Evolutionary conservation across 2,113 vertebrate species (phyloP), one percentile per base, ranked within the genome.

Genomic region (Nothoprocta pentlandii): DNA sequence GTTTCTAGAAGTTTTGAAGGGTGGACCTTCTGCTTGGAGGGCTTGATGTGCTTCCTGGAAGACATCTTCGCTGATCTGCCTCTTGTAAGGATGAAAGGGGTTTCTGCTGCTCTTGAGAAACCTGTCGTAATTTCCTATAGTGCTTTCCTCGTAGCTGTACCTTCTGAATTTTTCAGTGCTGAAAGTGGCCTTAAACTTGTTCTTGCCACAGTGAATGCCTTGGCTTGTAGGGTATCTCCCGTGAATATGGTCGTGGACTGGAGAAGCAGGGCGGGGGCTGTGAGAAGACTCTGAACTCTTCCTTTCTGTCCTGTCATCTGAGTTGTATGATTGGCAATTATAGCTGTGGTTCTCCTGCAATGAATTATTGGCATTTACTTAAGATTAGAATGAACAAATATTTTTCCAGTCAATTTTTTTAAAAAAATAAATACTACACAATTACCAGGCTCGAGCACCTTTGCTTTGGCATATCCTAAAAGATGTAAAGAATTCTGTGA

Each of bases 51-150:
- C 63, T 46, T 97, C 85, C 7, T 97, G 97, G 84, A 98, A 98
- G 92, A 96, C 87, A 3, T 99, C 98, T 62, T 98, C 97, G 0
- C 98, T 98, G 95, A 98, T 97, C 91, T 99, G 99, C 80, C 98
- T 97, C 69, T 97, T 98, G 96, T 99, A 99, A 0, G 98, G 98
- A 85, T 99, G 98, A 93, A 98, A 99, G 26, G 98, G 98, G 79
- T 92, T 94, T 3, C 97, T 93, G 80, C 94, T 93, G 49, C 85
- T 94, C 54, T 97, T 97, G 81, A 97, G 97, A 91, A 98, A 98
- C 67, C 91, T 92, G 41, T 95, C 97, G 0, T 97, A 97, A 69
- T 34, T 97, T 32, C 87, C 95, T 13, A 93, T 83, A 0, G 96
- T 7, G 20, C 79, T 93, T 19, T 98, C 99, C 49, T 99, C 98